Conservation (phyloP, 2,888 invertebrate genomes). For the Aproaerema taeniolella region DNA sequence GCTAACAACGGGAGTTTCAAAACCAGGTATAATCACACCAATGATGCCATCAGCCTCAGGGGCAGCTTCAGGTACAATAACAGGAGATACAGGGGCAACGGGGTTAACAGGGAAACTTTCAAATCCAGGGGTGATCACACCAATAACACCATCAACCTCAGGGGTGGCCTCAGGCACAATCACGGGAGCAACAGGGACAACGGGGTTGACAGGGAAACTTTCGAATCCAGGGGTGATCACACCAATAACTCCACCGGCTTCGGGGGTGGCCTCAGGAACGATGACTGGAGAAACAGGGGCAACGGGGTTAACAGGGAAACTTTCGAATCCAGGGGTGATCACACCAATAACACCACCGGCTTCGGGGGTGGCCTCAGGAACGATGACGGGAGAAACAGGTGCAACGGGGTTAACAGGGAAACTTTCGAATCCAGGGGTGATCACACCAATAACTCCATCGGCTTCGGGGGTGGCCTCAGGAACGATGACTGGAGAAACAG, state of each 20-base stretch:
- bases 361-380: no score
- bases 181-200: neutral
- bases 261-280: no score
- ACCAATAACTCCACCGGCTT: neutral
- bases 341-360: no score
- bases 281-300: no score
- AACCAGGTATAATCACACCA: neutral
- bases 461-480: no score
- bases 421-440: no score
- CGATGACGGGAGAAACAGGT: no score
- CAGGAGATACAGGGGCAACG: neutral
- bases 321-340: no score
- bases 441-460: no score
- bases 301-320: neutral
- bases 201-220: neutral
- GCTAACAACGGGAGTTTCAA: neutral
- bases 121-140: neutral
- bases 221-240: neutral
- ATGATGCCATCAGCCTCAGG: neutral
- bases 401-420: no score
- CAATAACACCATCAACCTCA: no score
- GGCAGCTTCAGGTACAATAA: neutral
- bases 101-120: neutral
- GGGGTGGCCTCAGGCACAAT: neutral
- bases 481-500: no score